Conservation (phyloP, 1,140 invertebrate species). For the Mylabris phalerata region DNA sequence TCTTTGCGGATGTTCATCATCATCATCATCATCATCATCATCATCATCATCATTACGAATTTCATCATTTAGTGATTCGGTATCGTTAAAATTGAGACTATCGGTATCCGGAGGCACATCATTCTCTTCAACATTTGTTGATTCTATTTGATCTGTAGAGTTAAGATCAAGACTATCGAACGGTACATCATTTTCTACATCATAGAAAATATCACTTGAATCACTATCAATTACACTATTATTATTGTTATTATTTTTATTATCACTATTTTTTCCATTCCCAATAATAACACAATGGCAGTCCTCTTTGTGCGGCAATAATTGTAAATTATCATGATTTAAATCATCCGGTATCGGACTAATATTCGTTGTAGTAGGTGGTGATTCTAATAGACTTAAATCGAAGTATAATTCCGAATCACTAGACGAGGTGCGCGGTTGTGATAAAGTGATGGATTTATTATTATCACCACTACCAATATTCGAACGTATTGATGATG, state of each 20-base stretch:
- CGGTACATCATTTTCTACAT: not conserved
- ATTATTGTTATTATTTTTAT: not conserved
- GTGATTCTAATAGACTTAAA: slow-evolving; percentile 53
- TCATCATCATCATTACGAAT: not conserved
- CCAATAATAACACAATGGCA: slow-evolving; percentile 24
- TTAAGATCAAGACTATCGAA: not conserved
- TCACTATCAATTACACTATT: slow-evolving; percentile 45
- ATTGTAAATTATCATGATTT: slow-evolving; percentile 24
- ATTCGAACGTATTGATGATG: slow-evolving; percentile 25
- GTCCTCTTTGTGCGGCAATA: slow-evolving; percentile 23
- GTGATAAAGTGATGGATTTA: slow-evolving; percentile 35
- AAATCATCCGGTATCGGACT: slow-evolving; percentile 52
- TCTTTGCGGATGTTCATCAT: slow-evolving; percentile 50
- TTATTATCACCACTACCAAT: not conserved
- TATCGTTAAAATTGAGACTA: not conserved
- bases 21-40: slow-evolving; percentile 9
- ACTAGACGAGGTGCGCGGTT: slow-evolving; percentile 43
- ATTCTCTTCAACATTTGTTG: not conserved
- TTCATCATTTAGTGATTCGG: not conserved
- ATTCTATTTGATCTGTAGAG: not conserved
- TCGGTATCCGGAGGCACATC: too few relatives aligned
- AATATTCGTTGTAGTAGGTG: slow-evolving; percentile 34
- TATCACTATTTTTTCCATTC: slow-evolving; percentile 39
- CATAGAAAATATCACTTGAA: slow-evolving; percentile 38
- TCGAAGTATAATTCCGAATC: slow-evolving; percentile 54